A percentile compares a stretch with the other conserved stretches of the same genome.
Evolutionary conservation across 2,888 invertebrate genomes (phyloP).

Genomic region (Oxystoma pomonae): DNA sequence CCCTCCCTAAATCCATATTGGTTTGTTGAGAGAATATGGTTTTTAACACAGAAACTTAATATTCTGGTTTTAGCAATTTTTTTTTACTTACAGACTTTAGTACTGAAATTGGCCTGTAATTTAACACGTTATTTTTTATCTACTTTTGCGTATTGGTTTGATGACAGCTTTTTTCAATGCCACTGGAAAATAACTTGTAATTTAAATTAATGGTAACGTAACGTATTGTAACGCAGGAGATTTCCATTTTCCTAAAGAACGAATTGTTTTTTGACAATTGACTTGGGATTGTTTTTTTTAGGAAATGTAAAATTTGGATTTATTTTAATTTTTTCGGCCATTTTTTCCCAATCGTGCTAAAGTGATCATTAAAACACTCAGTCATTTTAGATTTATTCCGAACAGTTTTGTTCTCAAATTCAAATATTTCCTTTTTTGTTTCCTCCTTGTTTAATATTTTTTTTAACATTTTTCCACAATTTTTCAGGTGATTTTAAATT

Average conservation of each 20-base stretch:
- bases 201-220: slow-evolving; percentile 6
- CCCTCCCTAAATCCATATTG: slow-evolving; percentile 14
- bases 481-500: neutral
- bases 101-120: slow-evolving; percentile 15
- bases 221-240: slow-evolving; percentile 5
- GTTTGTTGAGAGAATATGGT: slow-evolving; percentile 7
- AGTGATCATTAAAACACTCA: slow-evolving; percentile 10
- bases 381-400: slow-evolving; percentile 6
- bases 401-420: neutral
- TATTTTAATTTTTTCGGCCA: slow-evolving; percentile 3
- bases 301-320: slow-evolving; percentile 1
- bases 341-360: slow-evolving; percentile 6
- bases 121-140: slow-evolving; percentile 11
- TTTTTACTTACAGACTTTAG: slow-evolving; percentile 10
- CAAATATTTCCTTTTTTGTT: neutral
- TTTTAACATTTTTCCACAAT: neutral
- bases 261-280: neutral
- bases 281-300: neutral
- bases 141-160: slow-evolving; percentile 12
- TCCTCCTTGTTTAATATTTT: neutral
- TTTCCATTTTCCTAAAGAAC: slow-evolving; percentile 5
- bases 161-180: slow-evolving; percentile 13
- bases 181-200: slow-evolving; percentile 11
- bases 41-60: no score
- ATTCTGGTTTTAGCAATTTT: slow-evolving; percentile 11